These are phyloP conservation scores for Drosophila sordidapex DNA, from an alignment of 2,888 invertebrate genomes.

Conservation along the genomic window DNA sequence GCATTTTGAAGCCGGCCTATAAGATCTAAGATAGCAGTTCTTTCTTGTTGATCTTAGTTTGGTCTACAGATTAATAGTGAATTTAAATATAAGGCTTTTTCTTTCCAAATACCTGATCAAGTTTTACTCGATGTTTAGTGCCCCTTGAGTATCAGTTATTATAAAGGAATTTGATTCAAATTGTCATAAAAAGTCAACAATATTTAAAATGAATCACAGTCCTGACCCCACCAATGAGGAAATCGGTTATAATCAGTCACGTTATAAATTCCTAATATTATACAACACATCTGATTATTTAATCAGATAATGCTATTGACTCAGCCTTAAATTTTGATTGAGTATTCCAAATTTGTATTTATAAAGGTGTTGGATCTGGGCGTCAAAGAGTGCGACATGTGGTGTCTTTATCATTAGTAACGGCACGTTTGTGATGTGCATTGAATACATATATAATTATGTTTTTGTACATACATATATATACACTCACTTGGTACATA, in stretches of 20 bases:
- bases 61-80: background rate
- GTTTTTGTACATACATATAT: background rate
- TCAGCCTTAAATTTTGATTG: background rate
- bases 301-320: background rate
- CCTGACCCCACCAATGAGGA: slow-evolving; percentile 9
- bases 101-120: too few species aligned
- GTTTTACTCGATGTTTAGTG: background rate
- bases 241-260: background rate
- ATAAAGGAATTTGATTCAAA: background rate
- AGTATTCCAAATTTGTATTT: background rate
- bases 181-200: background rate
- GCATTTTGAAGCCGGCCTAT: background rate
- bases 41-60: background rate
- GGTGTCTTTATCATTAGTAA: slow-evolving; percentile 74
- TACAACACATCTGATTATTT: background rate
- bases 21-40: background rate
- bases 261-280: background rate
- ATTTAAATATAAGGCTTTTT: background rate
- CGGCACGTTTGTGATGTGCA: slow-evolving; percentile 53
- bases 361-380: slow-evolving; percentile 7
- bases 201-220: slow-evolving; percentile 9
- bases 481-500: background rate
- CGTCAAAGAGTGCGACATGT: slow-evolving; percentile 48
- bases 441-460: background rate
- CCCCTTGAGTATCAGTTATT: background rate